Percentiles rank a stretch among this genome's conserved stretches.
Conservation (phyloP, 2,888 invertebrate genomes). For the Ichneumoninae sp. region DNA sequence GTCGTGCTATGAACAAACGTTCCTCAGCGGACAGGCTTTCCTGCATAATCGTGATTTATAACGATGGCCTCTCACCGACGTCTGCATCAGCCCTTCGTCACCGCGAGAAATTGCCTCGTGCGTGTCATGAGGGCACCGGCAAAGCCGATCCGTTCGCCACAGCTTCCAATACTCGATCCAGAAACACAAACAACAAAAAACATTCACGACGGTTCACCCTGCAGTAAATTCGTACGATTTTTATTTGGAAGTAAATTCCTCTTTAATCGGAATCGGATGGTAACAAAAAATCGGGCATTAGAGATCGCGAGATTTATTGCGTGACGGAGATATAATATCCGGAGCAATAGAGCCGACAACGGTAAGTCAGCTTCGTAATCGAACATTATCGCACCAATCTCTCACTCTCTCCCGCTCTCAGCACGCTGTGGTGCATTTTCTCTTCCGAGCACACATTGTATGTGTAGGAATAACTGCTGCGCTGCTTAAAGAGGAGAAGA, state of each 20-base stretch:
- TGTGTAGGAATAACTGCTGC: conserved; percentile 14
- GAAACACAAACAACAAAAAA: not conserved
- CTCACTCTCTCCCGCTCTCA: not conserved
- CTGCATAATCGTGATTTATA: conserved; percentile 76
- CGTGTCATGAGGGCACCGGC: conserved; percentile 31
- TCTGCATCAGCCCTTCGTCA: conserved; percentile 73
- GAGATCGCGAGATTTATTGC: conserved; percentile 22
- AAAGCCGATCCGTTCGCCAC: conserved; percentile 22
- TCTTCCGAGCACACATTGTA: not conserved
- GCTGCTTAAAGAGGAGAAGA: conserved; percentile 29
- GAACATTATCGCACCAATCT: conserved; percentile 57
- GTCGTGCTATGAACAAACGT: conserved; percentile 65
- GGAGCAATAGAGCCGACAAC: conserved; percentile 44
- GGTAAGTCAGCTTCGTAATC: conserved; percentile 48
- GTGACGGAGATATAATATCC: conserved; percentile 24
- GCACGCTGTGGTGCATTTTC: not conserved
- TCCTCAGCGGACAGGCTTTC: conserved; percentile 67
- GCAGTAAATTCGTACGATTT: not conserved
- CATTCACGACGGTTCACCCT: not conserved
- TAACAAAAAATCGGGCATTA: not conserved
- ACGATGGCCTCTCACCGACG: conserved; percentile 68
- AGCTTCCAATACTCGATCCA: not conserved
- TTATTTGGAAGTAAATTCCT: conserved; percentile 3
- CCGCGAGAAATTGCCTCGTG: conserved; percentile 58
- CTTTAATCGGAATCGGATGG: not conserved